phyloP scores from a whole-genome alignment of 1,140 invertebrate genomes.

The Coelopa frigida region DNA sequence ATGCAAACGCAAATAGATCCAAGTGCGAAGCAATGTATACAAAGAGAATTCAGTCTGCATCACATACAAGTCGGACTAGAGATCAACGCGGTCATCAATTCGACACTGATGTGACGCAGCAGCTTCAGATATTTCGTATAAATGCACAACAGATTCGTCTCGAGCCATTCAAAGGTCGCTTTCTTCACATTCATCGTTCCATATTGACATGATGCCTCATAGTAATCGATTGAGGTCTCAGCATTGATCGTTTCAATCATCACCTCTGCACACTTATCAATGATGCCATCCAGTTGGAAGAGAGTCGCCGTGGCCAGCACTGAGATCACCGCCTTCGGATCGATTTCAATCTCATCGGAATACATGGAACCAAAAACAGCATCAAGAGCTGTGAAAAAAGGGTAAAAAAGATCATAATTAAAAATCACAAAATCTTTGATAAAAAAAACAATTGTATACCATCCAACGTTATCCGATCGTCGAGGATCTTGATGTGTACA shows the following conservation, averaged over 20 bases:
- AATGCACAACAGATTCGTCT: constrained; percentile 60
- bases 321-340: constrained; percentile 61
- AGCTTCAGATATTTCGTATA: constrained; percentile 51
- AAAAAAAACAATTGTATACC: constrained; percentile 43
- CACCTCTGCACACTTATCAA: constrained; percentile 66
- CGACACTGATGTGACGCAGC: constrained; percentile 53
- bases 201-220: constrained; percentile 61
- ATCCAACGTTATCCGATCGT: constrained; percentile 65
- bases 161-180: constrained; percentile 60
- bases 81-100: constrained; percentile 61
- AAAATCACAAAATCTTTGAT: constrained; percentile 1
- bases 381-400: constrained; percentile 51
- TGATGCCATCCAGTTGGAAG: constrained; percentile 68
- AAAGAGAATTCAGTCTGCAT: constrained; percentile 77
- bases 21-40: constrained; percentile 64
- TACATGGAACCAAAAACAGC: constrained; percentile 74
- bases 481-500: constrained; percentile 64
- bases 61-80: constrained; percentile 61
- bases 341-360: constrained; percentile 66
- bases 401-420: constrained; percentile 20
- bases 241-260: constrained; percentile 71
- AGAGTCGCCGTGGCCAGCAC: constrained; percentile 70
- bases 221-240: constrained; percentile 61
- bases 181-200: constrained; percentile 57
- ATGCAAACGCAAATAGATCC: constrained; percentile 53